These are phyloP conservation scores for Telmatherina bonti DNA, from an alignment of 2,797 vertebrate species.

Conservation along the genomic window DNA sequence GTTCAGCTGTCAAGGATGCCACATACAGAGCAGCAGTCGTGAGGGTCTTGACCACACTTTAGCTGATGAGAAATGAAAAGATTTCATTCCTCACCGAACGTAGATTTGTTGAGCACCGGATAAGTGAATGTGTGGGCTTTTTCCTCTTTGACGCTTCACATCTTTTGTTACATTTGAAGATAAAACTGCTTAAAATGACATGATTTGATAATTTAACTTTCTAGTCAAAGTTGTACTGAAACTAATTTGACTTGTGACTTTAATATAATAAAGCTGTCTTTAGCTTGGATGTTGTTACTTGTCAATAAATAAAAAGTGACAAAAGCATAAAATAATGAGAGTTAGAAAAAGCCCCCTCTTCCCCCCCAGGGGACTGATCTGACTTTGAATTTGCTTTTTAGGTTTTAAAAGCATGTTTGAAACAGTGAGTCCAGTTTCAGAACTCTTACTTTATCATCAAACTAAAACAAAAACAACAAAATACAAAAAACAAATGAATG, in stretches of 20 bases:
- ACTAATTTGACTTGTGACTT: no score
- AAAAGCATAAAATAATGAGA: neutral
- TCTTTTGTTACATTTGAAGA: neutral
- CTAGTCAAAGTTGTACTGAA: no score
- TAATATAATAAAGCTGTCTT: neutral
- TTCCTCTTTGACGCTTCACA: neutral
- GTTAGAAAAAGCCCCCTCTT: neutral
- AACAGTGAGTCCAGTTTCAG: no score
- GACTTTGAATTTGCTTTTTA: slow-evolving; percentile 15
- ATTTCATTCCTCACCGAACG: slow-evolving; percentile 29
- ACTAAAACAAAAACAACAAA: no score
- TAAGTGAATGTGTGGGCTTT: neutral
- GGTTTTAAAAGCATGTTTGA: neutral
- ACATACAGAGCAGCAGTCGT: slow-evolving; percentile 28
- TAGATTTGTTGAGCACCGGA: slow-evolving; percentile 6
- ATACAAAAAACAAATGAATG: no score
- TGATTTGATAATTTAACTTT: slow-evolving; percentile 5
- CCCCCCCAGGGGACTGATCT: neutral
- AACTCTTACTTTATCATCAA: no score
- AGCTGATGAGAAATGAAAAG: slow-evolving; percentile 31
- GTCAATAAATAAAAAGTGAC: neutral
- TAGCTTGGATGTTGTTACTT: neutral
- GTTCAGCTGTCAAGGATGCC: slow-evolving; percentile 68
- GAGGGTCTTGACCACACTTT: slow-evolving; percentile 41
- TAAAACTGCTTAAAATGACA: neutral